Percentiles rank a stretch among this genome's conserved stretches.
These are phyloP conservation scores for Enteromius mattozi DNA, from an alignment of 2,797 vertebrate genomes.

Conservation along the genomic window DNA sequence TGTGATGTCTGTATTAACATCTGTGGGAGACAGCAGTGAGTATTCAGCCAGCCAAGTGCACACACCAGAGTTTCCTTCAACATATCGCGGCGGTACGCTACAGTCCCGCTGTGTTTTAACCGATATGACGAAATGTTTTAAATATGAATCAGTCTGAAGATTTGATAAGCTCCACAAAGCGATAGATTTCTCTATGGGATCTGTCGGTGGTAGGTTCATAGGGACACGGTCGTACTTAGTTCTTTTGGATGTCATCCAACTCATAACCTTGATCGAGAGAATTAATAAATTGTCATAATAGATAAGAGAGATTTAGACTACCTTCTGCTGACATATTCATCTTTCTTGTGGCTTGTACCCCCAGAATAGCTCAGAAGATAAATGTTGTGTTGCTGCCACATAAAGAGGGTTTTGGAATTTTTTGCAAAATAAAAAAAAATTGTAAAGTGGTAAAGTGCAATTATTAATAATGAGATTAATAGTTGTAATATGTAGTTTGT, in stretches of 20 bases:
- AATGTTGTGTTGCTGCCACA: not conserved
- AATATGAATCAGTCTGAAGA: not conserved
- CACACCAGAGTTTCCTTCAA: not conserved
- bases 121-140: slow-evolving; percentile 1
- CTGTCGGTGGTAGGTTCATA: not conserved
- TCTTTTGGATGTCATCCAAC: not conserved
- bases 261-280: not conserved
- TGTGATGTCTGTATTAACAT: slow-evolving; percentile 55
- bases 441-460: not conserved
- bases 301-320: not conserved
- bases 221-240: not conserved
- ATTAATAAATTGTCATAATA: not conserved
- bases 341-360: not conserved
- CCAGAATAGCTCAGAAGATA: not conserved
- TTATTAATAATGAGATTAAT: not conserved
- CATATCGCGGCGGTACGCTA: not conserved
- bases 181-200: not conserved
- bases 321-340: slow-evolving; percentile 13
- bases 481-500: not conserved
- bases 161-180: slow-evolving; percentile 12
- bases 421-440: not conserved
- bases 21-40: slow-evolving; percentile 48
- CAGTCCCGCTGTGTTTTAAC: not conserved
- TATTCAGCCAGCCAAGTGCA: slow-evolving; percentile 23
- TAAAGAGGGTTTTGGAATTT: not conserved